Conservation (phyloP, 1,140 invertebrate genomes). For the Aphaenogaster floridana region DNA sequence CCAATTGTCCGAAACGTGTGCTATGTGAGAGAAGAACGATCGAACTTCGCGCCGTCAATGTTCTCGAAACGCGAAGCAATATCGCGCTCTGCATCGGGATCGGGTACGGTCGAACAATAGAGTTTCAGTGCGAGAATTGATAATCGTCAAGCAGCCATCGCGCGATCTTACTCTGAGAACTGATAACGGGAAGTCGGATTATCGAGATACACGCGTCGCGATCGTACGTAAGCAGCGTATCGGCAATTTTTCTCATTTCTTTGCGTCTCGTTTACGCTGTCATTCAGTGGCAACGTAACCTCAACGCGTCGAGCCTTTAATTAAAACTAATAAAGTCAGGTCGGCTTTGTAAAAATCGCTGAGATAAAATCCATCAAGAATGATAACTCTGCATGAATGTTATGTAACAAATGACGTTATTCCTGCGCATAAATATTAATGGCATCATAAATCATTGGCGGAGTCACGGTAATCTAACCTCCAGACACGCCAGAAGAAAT, state of each 20-base stretch:
- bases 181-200: not conserved
- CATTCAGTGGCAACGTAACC: not conserved
- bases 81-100: conserved; percentile 24
- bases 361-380: not conserved
- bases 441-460: not conserved
- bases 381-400: not conserved
- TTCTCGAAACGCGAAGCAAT: conserved; percentile 52
- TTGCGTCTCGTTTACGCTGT: not conserved
- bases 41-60: conserved; percentile 8
- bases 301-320: not conserved
- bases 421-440: not conserved
- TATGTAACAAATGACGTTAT: not conserved
- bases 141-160: not conserved
- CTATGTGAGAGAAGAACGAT: not conserved
- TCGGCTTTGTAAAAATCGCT: not conserved
- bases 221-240: not conserved
- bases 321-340: not conserved
- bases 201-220: not conserved
- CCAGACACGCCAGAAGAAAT: not conserved
- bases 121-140: not conserved
- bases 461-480: not conserved
- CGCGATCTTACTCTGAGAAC: not conserved
- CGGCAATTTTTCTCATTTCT: conserved; percentile 12
- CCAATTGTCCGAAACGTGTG: not conserved
- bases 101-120: not conserved